Evolutionary conservation across 2,888 invertebrate species (phyloP).

Genomic region (Aleiodes leptofemur): DNA sequence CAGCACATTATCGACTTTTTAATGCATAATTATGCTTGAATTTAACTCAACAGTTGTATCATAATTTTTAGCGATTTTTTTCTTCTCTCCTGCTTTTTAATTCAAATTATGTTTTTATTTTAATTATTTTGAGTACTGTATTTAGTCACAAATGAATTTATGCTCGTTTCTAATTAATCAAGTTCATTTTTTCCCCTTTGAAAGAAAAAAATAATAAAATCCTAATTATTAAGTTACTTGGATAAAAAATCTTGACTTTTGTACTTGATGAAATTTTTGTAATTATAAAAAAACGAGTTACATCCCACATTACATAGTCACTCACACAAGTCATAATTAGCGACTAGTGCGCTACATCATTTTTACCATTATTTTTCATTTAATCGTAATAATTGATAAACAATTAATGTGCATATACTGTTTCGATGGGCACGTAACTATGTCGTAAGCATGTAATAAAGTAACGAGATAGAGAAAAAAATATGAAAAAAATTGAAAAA

Average conservation of each 20-base stretch:
- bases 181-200: background rate
- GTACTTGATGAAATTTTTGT: background rate
- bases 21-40: no score
- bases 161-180: constrained; percentile 1
- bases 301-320: constrained; percentile 52
- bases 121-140: constrained; percentile 16
- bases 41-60: constrained; percentile 1
- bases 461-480: background rate
- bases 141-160: constrained; percentile 29
- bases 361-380: constrained; percentile 28
- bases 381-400: background rate
- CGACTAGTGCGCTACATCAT: constrained; percentile 49
- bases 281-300: background rate
- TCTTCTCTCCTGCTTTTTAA: constrained; percentile 11
- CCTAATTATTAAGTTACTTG: no score
- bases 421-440: no score
- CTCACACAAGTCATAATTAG: constrained; percentile 49
- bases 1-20: no score
- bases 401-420: no score
- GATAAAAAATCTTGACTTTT: background rate
- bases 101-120: background rate
- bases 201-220: no score
- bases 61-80: constrained; percentile 10
- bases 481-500: background rate
- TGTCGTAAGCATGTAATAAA: background rate